Evolutionary conservation across 2,888 invertebrate species (phyloP).

Genomic region (Tiliacea citrago): DNA sequence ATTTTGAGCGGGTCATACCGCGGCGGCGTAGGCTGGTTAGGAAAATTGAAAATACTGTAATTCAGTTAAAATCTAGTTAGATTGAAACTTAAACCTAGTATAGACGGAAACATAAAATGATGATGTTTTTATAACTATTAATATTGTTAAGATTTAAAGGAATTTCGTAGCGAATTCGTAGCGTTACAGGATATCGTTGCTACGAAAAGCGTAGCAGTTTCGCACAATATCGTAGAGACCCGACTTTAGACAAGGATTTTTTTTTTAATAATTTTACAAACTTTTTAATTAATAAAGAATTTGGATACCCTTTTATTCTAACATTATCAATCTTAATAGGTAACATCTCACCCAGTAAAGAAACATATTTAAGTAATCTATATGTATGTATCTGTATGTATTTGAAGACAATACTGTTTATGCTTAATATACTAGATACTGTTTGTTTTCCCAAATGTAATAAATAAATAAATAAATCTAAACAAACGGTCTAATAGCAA

Average conservation of each 20-base stretch:
- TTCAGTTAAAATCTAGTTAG: not conserved
- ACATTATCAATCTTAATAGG: no score
- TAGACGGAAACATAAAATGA: not conserved
- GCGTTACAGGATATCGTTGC: constrained; percentile 1
- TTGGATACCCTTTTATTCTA: not conserved
- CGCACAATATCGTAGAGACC: not conserved
- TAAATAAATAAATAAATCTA: no score
- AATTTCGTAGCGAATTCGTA: constrained; percentile 28
- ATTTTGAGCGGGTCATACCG: not conserved
- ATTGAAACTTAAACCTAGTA: not conserved
- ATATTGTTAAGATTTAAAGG: not conserved
- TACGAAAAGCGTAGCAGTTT: constrained; percentile 38
- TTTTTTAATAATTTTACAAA: not conserved
- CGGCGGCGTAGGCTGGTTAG: not conserved
- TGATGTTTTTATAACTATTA: not conserved
- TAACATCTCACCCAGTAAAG: not conserved
- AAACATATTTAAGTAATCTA: no score
- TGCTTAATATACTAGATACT: no score
- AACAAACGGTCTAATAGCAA: not conserved
- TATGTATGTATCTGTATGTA: no score
- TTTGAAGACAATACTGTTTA: no score
- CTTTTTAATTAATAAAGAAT: not conserved
- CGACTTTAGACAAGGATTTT: no score
- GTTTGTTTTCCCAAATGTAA: no score
- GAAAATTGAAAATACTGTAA: not conserved